Evolutionary conservation across 2,797 vertebrate species (phyloP), one percentile per base, ranked within the genome.

Genomic region (Lagocephalus sceleratus): DNA sequence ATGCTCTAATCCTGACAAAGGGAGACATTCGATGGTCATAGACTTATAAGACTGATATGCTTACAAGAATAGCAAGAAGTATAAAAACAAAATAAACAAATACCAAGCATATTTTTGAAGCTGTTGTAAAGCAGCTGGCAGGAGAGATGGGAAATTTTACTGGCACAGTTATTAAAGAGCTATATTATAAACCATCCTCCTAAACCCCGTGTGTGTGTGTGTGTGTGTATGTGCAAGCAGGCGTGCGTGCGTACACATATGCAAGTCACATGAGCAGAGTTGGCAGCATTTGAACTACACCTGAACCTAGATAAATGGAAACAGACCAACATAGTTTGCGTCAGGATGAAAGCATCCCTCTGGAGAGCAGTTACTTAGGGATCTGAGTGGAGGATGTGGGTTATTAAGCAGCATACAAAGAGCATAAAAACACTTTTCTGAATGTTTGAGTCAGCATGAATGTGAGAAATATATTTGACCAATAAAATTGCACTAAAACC

Each of bases 271-370:
- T 85, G 82, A 86, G 54, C 71, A 66, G 60, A 66, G 81, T 63
- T 76, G 66, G 78, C 74, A 63, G 78, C 75, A 73, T 81, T 72
- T 85, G 87, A 86, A 85, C 83, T 86, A 83, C 80, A 88, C 87
- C 87, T 88, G 85, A 87, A 89, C 83, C 76, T 76, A 79, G 80
- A 76, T 87, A 84, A 88, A 88, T 87, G 86, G 77, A 89, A 88
- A 84, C 85, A 85, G 85, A 88, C 84, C 84, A 85, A 68, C 66
- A 77, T 38, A 84, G 82, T 78, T 78, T 88, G 81, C 81, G 85
- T 87, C 85, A 88, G 84, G 85, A 86, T 86, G 81, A 88, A 88
- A 84, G 83, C 84, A 86, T 87, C 82, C 59, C 86, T 84, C 81
- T 56, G 54, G 81, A 84, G 82, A 63, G 76, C 72, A 66, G 76